Conservation (phyloP, 2,888 invertebrate genomes). For the Hemithea aestivaria region DNA sequence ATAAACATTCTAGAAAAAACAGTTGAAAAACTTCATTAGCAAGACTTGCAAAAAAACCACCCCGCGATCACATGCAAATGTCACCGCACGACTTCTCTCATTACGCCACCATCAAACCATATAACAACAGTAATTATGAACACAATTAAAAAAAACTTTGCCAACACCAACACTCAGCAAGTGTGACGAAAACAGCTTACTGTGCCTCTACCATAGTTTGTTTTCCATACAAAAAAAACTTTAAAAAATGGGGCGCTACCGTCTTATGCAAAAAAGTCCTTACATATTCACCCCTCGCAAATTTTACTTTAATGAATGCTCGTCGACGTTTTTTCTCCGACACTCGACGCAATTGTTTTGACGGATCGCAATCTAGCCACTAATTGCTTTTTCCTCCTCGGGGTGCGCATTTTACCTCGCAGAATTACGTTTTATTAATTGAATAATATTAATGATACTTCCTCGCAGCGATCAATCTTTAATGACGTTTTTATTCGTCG, state of each 20-base stretch:
- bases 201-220: constrained; percentile 73
- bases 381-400: constrained; percentile 78
- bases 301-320: constrained; percentile 76
- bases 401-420: constrained; percentile 70
- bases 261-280: constrained; percentile 78
- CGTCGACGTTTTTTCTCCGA: constrained; percentile 58
- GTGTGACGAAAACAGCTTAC: constrained; percentile 77
- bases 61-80: constrained; percentile 74
- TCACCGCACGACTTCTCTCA: constrained; percentile 65
- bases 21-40: constrained; percentile 66
- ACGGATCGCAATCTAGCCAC: constrained; percentile 79
- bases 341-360: constrained; percentile 76
- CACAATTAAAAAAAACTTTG: constrained; percentile 74
- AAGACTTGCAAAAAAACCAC: constrained; percentile 65
- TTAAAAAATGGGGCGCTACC: constrained; percentile 68
- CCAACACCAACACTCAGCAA: constrained; percentile 62
- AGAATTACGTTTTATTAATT: constrained; percentile 79
- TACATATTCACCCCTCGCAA: constrained; percentile 78
- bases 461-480: constrained; percentile 73
- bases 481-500: constrained; percentile 76
- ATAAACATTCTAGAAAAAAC: constrained; percentile 62
- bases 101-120: constrained; percentile 72
- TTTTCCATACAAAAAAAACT: constrained; percentile 61
- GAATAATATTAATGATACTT: constrained; percentile 79
- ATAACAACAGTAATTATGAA: constrained; percentile 71